Evolutionary conservation across 2,113 vertebrate species (phyloP), one percentile per base, ranked within the genome.

Genomic region (Delphinapterus leucas): DNA sequence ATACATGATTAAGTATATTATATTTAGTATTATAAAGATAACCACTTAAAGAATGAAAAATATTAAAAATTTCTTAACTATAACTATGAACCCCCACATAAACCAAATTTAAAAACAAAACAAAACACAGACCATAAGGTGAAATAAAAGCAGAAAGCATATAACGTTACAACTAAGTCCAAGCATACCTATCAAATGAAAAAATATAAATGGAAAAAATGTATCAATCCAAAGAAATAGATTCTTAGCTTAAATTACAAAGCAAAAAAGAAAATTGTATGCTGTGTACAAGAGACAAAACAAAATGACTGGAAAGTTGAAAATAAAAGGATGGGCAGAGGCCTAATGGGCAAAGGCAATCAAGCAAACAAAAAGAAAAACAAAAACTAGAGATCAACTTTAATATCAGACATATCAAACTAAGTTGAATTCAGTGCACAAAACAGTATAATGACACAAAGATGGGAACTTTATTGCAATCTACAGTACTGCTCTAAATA

Each of bases 141-240:
- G 28, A 96, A 90, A 96, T 53, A 67, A 80, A 96, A 87, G n/a
- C 20, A 83, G 89, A 93, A 88, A 95, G 17, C 63, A 49, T n/a
- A n/a, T 41, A 49, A 80, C 68, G 9, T 82, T 67, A 81, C 83
- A 14, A 90, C n/a, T 84, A 87, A 93, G 49, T 80, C 17, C 11
- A 97, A 71, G 38, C 12, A 28, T 67, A 71, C 36, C 11, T 81
- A 38, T 60, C 36, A 55, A 28, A 87, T 47, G 7, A 92, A 93
- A 83, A 88, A 77, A 65, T 36, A 83, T 47, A 89, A 80, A 80
- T 55, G 55, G 47, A n/a, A 68, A 94, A 81, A 96, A 87, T 58
- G 6, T 21, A 84, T 83, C 18, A 41, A 26, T 86, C 53, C 47
- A 91, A 90, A 44, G 21, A 85, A 95, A 86, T 18, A 84, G 61